These are phyloP conservation scores for Perizoma affinitatum DNA, from an alignment of 2,888 invertebrate species.

Conservation along the genomic window DNA sequence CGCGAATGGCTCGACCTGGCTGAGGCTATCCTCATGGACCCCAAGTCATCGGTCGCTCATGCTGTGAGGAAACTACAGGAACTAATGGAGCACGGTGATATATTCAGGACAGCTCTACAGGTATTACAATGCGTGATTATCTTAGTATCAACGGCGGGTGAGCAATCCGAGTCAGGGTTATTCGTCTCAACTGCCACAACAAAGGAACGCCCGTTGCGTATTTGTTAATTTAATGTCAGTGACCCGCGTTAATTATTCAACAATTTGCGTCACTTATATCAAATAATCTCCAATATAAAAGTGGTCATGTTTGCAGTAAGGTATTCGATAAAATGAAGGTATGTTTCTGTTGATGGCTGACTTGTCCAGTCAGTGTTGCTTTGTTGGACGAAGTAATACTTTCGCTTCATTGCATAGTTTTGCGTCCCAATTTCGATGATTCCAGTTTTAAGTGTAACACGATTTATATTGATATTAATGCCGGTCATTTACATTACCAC, in stretches of 20 bases:
- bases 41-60: slow-evolving; percentile 81
- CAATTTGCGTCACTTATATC: slow-evolving; percentile 25
- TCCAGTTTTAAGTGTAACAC: slow-evolving; percentile 16
- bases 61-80: slow-evolving; percentile 85
- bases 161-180: slow-evolving; percentile 26
- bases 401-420: slow-evolving; percentile 21
- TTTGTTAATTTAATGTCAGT: slow-evolving; percentile 42
- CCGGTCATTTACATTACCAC: slow-evolving; percentile 10
- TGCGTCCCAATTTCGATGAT: slow-evolving; percentile 10
- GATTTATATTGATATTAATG: slow-evolving; percentile 17
- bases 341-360: slow-evolving; percentile 12
- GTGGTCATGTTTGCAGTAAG: slow-evolving; percentile 1
- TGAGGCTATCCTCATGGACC: slow-evolving; percentile 86
- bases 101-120: slow-evolving; percentile 86
- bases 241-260: slow-evolving; percentile 38
- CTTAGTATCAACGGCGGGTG: no score
- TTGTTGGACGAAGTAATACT: slow-evolving; percentile 14
- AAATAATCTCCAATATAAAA: slow-evolving; percentile 18
- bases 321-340: slow-evolving; percentile 7
- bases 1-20: slow-evolving; percentile 85
- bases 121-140: slow-evolving; percentile 65
- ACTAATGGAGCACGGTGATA: slow-evolving; percentile 84
- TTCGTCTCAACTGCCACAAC: slow-evolving; percentile 22
- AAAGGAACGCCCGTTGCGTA: slow-evolving; percentile 34
- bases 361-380: slow-evolving; percentile 12